Evolutionary conservation across 2,888 invertebrate species (phyloP).

Genomic region (Trichopoda pennipes): DNA sequence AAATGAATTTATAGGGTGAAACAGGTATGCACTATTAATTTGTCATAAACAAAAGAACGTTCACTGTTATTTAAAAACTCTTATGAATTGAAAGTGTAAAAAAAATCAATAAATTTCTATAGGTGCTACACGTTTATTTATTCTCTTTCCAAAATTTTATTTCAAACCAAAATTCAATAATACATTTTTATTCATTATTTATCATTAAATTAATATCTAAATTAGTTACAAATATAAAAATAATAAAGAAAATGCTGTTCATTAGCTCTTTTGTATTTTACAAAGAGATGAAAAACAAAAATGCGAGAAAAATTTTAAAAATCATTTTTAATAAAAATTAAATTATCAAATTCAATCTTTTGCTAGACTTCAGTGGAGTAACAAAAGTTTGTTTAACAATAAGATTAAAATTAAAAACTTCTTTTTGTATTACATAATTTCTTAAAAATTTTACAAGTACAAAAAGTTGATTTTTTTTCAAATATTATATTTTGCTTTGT

Average conservation of each 20-base stretch:
- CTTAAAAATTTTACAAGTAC: constrained; percentile 17
- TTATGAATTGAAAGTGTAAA: background rate
- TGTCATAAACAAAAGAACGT: too few relatives aligned
- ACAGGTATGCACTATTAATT: too few relatives aligned
- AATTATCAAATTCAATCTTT: constrained; percentile 37
- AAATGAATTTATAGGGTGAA: too few relatives aligned
- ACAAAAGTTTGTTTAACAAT: constrained; percentile 9
- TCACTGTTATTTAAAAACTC: background rate
- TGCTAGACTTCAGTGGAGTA: constrained; percentile 35
- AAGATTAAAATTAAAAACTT: constrained; percentile 34
- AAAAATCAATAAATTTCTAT: background rate
- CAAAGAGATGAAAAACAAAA: constrained; percentile 12
- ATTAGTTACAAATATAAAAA: constrained; percentile 49
- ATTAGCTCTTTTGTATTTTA: constrained; percentile 32
- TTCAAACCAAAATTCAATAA: constrained; percentile 72
- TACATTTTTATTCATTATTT: constrained; percentile 69
- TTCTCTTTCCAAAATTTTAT: constrained; percentile 57
- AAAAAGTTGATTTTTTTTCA: constrained; percentile 19
- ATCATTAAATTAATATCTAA: constrained; percentile 56
- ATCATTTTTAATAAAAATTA: constrained; percentile 39
- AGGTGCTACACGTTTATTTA: background rate
- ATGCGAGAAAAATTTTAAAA: constrained; percentile 17
- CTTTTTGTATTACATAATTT: constrained; percentile 13
- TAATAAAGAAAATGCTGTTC: constrained; percentile 43
- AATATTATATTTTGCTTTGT: constrained; percentile 2